These are phyloP conservation scores for Caerostris extrusa DNA, from an alignment of 1,140 invertebrate genomes.

Conservation along the genomic window DNA sequence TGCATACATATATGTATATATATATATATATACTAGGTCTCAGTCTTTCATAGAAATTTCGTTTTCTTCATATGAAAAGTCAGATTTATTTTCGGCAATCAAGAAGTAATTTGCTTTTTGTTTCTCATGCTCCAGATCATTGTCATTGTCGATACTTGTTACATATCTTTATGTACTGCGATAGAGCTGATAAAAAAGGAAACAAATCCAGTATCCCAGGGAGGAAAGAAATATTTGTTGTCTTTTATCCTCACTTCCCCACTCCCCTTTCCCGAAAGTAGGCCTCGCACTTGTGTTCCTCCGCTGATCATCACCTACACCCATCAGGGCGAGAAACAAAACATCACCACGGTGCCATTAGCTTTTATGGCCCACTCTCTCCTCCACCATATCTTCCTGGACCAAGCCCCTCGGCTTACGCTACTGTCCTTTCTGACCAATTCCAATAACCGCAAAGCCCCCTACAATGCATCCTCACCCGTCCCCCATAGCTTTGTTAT, in stretches of 20 bases:
- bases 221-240: not conserved
- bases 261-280: not conserved
- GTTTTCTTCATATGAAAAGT: too few relatives aligned
- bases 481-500: slow-evolving; percentile 48
- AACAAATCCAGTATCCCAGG: not conserved
- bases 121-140: too few relatives aligned
- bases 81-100: too few relatives aligned
- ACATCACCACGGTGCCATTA: slow-evolving; percentile 54
- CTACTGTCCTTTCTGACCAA: slow-evolving; percentile 57
- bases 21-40: too few relatives aligned
- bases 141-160: too few relatives aligned
- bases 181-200: not conserved
- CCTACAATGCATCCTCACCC: slow-evolving; percentile 36
- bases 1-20: too few relatives aligned
- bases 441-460: slow-evolving; percentile 60
- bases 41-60: too few relatives aligned
- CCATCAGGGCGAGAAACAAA: slow-evolving; percentile 39
- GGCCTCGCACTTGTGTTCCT: not conserved
- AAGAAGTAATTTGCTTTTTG: too few relatives aligned
- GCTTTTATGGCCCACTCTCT: slow-evolving; percentile 55
- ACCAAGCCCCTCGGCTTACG: slow-evolving; percentile 32
- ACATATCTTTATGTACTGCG: too few relatives aligned
- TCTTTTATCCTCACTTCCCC: not conserved
- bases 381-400: slow-evolving; percentile 24
- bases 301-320: not conserved